These are phyloP conservation scores for Danio jaintianensis DNA, from an alignment of 2,797 vertebrate species.

Conservation along the genomic window DNA sequence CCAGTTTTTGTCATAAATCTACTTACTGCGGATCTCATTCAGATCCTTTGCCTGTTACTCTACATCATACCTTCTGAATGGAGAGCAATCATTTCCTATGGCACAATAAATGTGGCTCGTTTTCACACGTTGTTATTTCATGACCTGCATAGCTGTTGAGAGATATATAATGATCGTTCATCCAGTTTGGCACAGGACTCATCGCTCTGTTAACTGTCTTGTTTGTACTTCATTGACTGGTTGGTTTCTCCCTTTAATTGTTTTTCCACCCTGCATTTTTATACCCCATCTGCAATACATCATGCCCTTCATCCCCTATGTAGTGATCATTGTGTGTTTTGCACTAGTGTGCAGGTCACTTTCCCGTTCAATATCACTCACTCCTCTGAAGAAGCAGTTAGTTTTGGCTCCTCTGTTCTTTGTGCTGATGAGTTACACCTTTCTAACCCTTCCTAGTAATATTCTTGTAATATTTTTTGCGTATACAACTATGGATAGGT, in stretches of 20 bases:
- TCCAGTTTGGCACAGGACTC: slow-evolving; percentile 2
- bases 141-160: slow-evolving; percentile 20
- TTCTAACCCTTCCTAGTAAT: not conserved
- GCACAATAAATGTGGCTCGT: not conserved
- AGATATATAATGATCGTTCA: slow-evolving; percentile 16
- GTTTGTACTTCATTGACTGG: not conserved
- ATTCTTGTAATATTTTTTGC: not conserved
- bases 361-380: not conserved
- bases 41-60: not conserved
- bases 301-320: not conserved
- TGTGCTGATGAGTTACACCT: slow-evolving; percentile 6
- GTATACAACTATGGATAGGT: too few species aligned
- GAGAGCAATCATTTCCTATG: rapidly evolving
- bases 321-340: not conserved
- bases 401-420: not conserved
- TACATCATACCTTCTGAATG: not conserved
- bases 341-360: not conserved
- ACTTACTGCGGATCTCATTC: not conserved
- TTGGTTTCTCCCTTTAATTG: not conserved
- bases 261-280: not conserved
- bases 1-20: not conserved
- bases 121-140: not conserved
- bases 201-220: not conserved
- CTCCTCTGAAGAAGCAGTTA: not conserved
- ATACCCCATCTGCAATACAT: not conserved